These are phyloP conservation scores for Neofelis nebulosa DNA, from an alignment of 2,113 vertebrate species.

Conservation along the genomic window DNA sequence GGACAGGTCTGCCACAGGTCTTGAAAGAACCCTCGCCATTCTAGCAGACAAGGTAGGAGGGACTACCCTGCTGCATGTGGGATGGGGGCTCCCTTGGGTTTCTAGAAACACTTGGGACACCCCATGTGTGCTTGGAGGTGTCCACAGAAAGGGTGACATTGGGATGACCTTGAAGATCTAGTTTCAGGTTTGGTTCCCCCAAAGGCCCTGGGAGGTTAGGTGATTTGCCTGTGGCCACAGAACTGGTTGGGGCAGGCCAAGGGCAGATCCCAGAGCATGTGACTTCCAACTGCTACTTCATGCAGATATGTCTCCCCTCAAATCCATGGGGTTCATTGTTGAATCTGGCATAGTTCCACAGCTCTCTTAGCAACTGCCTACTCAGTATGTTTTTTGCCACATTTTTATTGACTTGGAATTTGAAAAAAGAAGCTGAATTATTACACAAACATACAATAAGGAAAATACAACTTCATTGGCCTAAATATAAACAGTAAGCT, in stretches of 20 bases:
- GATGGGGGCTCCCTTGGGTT: not conserved
- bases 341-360: accelerated
- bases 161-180: not conserved
- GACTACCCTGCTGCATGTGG: not conserved
- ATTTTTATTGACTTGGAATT: not conserved
- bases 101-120: not conserved
- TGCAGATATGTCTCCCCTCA: no score
- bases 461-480: not conserved
- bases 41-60: slow-evolving; percentile 95
- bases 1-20: slow-evolving; percentile 94
- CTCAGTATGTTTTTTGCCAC: no score
- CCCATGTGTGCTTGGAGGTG: not conserved
- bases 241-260: not conserved
- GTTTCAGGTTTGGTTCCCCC: not conserved
- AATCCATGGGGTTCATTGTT: accelerated
- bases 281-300: not conserved
- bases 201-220: not conserved
- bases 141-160: not conserved
- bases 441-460: not conserved
- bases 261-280: no score
- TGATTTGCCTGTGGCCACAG: not conserved
- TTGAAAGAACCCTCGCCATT: slow-evolving; percentile 96
- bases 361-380: not conserved
- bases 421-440: not conserved
- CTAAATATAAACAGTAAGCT: not conserved